Evolutionary conservation across 2,888 invertebrate species (phyloP).

Genomic region (Tenthredo notha): DNA sequence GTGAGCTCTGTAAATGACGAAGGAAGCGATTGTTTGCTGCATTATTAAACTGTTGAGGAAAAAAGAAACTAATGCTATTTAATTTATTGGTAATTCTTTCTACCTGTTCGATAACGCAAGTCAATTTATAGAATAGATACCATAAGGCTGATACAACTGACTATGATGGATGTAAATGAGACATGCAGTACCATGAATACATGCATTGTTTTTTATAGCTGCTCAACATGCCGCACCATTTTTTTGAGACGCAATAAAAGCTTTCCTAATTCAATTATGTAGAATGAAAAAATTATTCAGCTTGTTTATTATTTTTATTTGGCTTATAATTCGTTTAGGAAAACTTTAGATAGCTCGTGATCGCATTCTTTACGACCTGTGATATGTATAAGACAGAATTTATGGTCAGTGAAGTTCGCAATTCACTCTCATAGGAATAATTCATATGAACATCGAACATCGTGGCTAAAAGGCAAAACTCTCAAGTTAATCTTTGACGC

Average conservation of each 20-base stretch:
- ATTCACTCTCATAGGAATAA: slow-evolving; percentile 34
- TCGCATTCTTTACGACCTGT: slow-evolving; percentile 11
- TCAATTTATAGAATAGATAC: slow-evolving; percentile 22
- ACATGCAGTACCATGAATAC: slow-evolving; percentile 31
- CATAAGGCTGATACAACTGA: neutral
- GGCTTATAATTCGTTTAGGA: neutral
- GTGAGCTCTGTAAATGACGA: neutral
- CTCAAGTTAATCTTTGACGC: slow-evolving; percentile 38
- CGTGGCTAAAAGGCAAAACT: slow-evolving; percentile 48
- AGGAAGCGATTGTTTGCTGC: neutral
- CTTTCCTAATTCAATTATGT: slow-evolving; percentile 29
- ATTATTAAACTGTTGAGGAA: neutral
- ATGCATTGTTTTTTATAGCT: slow-evolving; percentile 21
- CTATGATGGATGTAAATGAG: slow-evolving; percentile 40
- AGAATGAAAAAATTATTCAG: neutral
- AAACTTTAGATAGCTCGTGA: slow-evolving; percentile 26
- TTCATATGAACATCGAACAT: slow-evolving; percentile 41
- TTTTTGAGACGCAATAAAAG: neutral
- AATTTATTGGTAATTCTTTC: neutral
- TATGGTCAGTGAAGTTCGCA: slow-evolving; percentile 24
- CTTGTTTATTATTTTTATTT: neutral
- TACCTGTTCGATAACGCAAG: neutral
- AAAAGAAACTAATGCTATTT: neutral
- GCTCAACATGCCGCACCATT: slow-evolving; percentile 26
- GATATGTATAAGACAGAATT: slow-evolving; percentile 13